Evolutionary conservation across 1,140 invertebrate species (phyloP).

Genomic region (Drosophila dunni): DNA sequence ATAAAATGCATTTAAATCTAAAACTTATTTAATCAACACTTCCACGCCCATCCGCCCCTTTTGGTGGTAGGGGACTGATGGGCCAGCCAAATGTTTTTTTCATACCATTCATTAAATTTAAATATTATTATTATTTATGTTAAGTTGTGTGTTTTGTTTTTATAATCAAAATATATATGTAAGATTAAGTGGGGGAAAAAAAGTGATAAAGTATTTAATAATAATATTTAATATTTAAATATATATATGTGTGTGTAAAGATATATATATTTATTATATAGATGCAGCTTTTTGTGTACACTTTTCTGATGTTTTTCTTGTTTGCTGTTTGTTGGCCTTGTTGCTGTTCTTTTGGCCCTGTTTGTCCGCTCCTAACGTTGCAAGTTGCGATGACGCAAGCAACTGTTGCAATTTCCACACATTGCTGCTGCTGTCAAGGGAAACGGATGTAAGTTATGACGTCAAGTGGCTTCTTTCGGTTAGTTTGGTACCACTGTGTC

Average conservation of each 20-base stretch:
- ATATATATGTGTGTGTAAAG: conserved; percentile 23
- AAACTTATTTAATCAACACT: conserved; percentile 70
- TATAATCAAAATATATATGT: conserved; percentile 42
- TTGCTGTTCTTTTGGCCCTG: conserved; percentile 27
- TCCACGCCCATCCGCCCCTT: conserved; percentile 18
- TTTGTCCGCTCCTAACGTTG: conserved; percentile 25
- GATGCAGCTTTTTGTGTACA: conserved; percentile 63
- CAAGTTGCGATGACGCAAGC: conserved; percentile 22
- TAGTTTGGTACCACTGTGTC: conserved; percentile 22
- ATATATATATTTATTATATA: conserved; percentile 17
- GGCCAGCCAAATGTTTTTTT: conserved; percentile 17
- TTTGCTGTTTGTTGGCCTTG: conserved; percentile 39
- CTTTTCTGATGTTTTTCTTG: conserved; percentile 59
- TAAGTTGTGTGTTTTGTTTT: conserved; percentile 31
- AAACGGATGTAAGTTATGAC: conserved; percentile 10
- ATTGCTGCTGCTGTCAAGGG: conserved; percentile 19
- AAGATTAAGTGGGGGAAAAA: conserved; percentile 42
- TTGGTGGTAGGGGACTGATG: background rate
- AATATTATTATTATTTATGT: conserved; percentile 38
- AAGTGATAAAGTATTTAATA: conserved; percentile 29
- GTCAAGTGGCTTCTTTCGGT: conserved; percentile 42
- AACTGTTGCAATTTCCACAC: conserved; percentile 14
- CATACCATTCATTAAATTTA: conserved; percentile 17
- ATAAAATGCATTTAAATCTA: conserved; percentile 76
- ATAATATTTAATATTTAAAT: conserved; percentile 57